Evolutionary conservation across 2,113 vertebrate species (phyloP).

Genomic region (Pantherophis guttatus): DNA sequence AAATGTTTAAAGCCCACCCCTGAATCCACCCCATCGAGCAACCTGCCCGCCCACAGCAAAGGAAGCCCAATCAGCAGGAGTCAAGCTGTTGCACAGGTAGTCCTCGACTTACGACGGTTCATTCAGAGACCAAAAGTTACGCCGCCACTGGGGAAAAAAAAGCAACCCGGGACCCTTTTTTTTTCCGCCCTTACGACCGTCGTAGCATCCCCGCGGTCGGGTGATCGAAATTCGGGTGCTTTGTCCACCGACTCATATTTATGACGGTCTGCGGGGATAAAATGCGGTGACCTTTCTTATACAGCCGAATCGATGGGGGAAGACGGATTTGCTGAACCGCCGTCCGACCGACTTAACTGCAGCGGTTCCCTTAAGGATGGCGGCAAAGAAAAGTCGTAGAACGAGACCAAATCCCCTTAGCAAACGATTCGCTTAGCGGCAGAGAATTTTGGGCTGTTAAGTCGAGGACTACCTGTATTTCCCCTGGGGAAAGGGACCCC

Average conservation of each 20-base stretch:
- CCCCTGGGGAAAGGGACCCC: not conserved
- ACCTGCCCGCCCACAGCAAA: not conserved
- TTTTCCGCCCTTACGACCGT: not conserved
- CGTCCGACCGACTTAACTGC: too few relatives aligned
- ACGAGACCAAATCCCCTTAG: not conserved
- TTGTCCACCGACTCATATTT: not conserved
- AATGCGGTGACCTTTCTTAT: too few relatives aligned
- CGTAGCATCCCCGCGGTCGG: not conserved
- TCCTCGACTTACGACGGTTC: not conserved
- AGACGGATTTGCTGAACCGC: not conserved
- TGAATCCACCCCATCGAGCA: not conserved
- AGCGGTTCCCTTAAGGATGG: not conserved
- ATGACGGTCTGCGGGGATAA: too few relatives aligned
- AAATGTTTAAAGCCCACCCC: too few relatives aligned
- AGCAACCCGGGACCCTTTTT: fast-evolving
- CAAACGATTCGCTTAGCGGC: not conserved
- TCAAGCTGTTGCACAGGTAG: not conserved
- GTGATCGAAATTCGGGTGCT: fast-evolving
- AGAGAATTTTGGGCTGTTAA: not conserved
- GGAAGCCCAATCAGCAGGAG: not conserved
- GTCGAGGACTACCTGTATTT: not conserved
- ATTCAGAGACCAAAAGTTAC: not conserved
- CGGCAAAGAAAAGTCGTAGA: not conserved
- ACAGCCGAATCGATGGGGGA: not conserved
- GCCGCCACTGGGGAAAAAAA: too few relatives aligned